These are phyloP conservation scores for Anthonomus grandis DNA, from an alignment of 1,140 invertebrate genomes.

Conservation along the genomic window DNA sequence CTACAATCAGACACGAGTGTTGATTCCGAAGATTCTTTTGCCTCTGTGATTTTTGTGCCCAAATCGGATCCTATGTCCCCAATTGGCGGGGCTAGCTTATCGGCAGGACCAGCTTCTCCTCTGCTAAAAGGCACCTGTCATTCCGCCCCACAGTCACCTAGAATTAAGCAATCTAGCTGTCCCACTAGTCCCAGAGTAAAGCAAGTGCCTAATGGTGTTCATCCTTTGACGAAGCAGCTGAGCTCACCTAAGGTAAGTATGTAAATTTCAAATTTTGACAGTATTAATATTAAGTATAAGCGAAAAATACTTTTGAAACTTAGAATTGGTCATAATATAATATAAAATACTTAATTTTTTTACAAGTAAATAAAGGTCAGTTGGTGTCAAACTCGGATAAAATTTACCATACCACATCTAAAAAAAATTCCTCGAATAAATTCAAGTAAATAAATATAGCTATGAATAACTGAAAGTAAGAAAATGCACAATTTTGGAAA, in stretches of 20 bases:
- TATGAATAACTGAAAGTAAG: too few relatives aligned
- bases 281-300: too few relatives aligned
- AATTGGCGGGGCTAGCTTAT: slow-evolving; percentile 48
- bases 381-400: too few relatives aligned
- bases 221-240: slow-evolving; percentile 57
- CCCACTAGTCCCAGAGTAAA: slow-evolving; percentile 61
- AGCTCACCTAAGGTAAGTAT: slow-evolving; percentile 52
- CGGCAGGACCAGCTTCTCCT: slow-evolving; percentile 59
- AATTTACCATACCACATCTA: too few relatives aligned
- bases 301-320: too few relatives aligned
- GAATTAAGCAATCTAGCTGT: slow-evolving; percentile 58
- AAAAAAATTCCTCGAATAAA: too few relatives aligned
- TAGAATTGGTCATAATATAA: too few relatives aligned
- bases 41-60: slow-evolving; percentile 85
- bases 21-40: slow-evolving; percentile 88
- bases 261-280: too few relatives aligned
- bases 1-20: slow-evolving; percentile 90
- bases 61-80: slow-evolving; percentile 60
- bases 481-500: too few relatives aligned
- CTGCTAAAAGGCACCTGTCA: slow-evolving; percentile 54
- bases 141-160: slow-evolving; percentile 70
- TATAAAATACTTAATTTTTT: too few relatives aligned
- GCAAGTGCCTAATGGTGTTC: slow-evolving; percentile 52
- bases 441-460: too few relatives aligned
- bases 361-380: too few relatives aligned